Conservation (phyloP, 1,140 invertebrate genomes). For the Papilio xuthus region DNA sequence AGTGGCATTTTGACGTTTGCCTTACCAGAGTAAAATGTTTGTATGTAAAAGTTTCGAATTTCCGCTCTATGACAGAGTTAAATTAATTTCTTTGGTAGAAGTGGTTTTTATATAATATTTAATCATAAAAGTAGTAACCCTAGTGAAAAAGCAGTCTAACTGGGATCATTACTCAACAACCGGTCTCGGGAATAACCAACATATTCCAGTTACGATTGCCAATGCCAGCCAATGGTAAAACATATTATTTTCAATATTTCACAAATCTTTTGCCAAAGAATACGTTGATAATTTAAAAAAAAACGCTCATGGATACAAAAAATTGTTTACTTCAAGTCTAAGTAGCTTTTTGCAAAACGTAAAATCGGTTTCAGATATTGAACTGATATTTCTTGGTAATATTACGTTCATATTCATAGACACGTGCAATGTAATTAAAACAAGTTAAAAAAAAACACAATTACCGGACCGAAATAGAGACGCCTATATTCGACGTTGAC, state of each 20-base stretch:
- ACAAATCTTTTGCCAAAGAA: background rate
- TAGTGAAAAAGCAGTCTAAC: conserved; percentile 6
- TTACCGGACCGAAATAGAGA: background rate
- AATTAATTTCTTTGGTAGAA: no score
- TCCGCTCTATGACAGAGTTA: no score
- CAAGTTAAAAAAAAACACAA: background rate
- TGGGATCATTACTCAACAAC: conserved; percentile 35
- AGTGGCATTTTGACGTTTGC: no score
- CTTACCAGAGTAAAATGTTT: no score
- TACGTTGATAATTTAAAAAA: background rate
- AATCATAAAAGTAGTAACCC: no score
- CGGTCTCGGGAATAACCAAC: conserved; percentile 29
- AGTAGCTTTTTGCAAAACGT: no score
- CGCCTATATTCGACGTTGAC: background rate
- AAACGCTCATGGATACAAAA: background rate
- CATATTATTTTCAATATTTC: conserved; percentile 1
- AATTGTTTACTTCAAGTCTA: no score
- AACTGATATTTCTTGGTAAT: no score
- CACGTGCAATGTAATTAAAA: background rate
- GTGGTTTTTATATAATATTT: no score
- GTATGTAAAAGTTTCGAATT: no score
- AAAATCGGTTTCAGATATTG: no score
- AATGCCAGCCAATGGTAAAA: background rate
- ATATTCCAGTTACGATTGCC: conserved; percentile 25
- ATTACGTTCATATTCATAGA: background rate